Evolutionary conservation across 2,888 invertebrate genomes (phyloP).

Genomic region (Notodonta dromedarius): DNA sequence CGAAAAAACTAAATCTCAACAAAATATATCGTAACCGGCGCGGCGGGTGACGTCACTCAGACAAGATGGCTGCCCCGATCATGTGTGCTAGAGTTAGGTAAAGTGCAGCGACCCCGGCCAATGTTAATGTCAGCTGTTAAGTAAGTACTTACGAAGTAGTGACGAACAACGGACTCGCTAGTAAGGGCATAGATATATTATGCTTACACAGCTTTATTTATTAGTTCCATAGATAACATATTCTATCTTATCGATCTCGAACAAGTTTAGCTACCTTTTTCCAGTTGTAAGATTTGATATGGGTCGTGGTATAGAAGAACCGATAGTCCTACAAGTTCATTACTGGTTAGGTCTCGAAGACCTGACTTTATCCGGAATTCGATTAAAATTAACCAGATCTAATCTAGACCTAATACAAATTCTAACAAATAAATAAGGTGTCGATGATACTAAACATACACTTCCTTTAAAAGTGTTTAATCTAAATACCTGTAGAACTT

Average conservation of each 20-base stretch:
- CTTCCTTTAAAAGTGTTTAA: conserved; percentile 23
- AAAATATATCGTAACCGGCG: conserved; percentile 45
- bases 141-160: conserved; percentile 44
- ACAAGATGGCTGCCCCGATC: conserved; percentile 60
- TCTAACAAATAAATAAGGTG: conserved; percentile 1
- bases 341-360: too few species aligned
- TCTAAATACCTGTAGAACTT: conserved; percentile 21
- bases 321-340: too few species aligned
- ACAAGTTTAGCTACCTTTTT: neutral
- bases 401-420: neutral
- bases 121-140: conserved; percentile 74
- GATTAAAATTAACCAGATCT: too few species aligned
- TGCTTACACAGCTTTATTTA: conserved; percentile 7
- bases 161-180: conserved; percentile 27
- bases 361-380: too few species aligned
- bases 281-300: too few species aligned
- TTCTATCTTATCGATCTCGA: conserved; percentile 4
- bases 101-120: conserved; percentile 69
- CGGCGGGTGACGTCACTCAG: conserved; percentile 54
- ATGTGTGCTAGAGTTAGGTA: conserved; percentile 59
- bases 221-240: neutral
- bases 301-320: too few species aligned
- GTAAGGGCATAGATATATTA: conserved; percentile 5
- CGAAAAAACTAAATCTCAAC: conserved; percentile 32
- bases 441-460: conserved; percentile 28